These are phyloP conservation scores for Brachynemurus nebulosus DNA, from an alignment of 2,888 invertebrate species.

Conservation along the genomic window DNA sequence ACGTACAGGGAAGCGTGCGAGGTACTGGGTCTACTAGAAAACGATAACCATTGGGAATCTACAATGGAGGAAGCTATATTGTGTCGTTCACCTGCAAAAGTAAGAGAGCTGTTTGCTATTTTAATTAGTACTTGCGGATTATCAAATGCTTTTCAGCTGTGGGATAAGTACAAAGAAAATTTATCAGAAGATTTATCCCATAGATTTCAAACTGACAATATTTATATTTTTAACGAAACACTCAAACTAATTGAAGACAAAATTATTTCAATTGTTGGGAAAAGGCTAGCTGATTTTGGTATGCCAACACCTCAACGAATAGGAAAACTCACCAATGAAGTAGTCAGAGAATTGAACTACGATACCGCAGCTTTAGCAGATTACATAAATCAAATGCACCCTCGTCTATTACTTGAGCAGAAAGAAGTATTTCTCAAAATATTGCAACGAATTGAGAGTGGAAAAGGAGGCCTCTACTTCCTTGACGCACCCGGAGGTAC, in stretches of 20 bases:
- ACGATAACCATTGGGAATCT: slow-evolving; percentile 18
- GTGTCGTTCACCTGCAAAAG: slow-evolving; percentile 11
- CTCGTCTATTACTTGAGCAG: slow-evolving; percentile 16
- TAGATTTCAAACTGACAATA: slow-evolving; percentile 9
- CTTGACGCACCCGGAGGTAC: slow-evolving; percentile 25
- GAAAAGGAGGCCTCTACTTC: slow-evolving; percentile 16
- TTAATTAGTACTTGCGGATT: slow-evolving; percentile 18
- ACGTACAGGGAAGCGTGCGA: slow-evolving; percentile 15
- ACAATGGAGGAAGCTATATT: slow-evolving; percentile 15
- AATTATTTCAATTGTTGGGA: not conserved
- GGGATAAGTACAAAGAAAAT: slow-evolving; percentile 11
- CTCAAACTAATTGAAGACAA: not conserved
- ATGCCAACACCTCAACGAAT: not conserved
- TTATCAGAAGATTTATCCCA: slow-evolving; percentile 10
- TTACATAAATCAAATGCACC: no score
- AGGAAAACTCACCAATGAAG: no score
- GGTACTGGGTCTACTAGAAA: slow-evolving; percentile 18
- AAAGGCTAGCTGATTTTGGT: not conserved
- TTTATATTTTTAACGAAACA: slow-evolving; percentile 6
- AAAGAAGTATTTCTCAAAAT: slow-evolving; percentile 7
- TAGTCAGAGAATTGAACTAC: no score
- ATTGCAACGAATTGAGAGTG: slow-evolving; percentile 6
- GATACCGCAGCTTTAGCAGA: no score
- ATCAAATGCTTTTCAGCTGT: slow-evolving; percentile 11
- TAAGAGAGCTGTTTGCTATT: slow-evolving; percentile 13